These are phyloP conservation scores for Drosophila mettleri DNA, from an alignment of 2,888 invertebrate species.

Conservation along the genomic window DNA sequence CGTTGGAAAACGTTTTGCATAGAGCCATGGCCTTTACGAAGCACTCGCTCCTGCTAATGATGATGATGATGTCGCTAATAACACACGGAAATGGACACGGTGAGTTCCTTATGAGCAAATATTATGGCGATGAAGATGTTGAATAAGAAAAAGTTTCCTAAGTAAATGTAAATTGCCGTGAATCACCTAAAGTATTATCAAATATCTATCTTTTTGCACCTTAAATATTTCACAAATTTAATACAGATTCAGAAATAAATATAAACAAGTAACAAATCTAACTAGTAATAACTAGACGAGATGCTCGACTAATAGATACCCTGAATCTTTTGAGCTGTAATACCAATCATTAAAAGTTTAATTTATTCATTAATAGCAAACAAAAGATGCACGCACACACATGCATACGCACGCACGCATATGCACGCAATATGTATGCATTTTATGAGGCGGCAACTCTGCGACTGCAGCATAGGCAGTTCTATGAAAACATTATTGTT, in stretches of 20 bases:
- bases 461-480: too few species aligned
- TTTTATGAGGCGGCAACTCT: too few species aligned
- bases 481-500: too few species aligned
- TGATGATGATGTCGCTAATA: slow-evolving; percentile 45
- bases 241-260: background rate
- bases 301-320: too few species aligned
- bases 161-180: background rate
- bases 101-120: slow-evolving; percentile 49
- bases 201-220: background rate
- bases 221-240: too few species aligned
- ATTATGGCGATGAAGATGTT: background rate
- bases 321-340: too few species aligned
- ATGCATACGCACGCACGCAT: too few species aligned
- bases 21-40: slow-evolving; percentile 56
- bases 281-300: background rate
- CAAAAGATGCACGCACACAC: too few species aligned
- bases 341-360: too few species aligned
- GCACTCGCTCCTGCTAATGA: slow-evolving; percentile 36
- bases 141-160: background rate
- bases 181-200: background rate
- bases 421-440: too few species aligned
- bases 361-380: too few species aligned
- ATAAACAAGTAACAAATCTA: background rate
- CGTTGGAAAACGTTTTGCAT: slow-evolving; percentile 26
- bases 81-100: slow-evolving; percentile 69